Evolutionary conservation across 2,888 invertebrate genomes (phyloP), one percentile per base, ranked within the genome.

Genomic region (Diarsia dahlii): DNA sequence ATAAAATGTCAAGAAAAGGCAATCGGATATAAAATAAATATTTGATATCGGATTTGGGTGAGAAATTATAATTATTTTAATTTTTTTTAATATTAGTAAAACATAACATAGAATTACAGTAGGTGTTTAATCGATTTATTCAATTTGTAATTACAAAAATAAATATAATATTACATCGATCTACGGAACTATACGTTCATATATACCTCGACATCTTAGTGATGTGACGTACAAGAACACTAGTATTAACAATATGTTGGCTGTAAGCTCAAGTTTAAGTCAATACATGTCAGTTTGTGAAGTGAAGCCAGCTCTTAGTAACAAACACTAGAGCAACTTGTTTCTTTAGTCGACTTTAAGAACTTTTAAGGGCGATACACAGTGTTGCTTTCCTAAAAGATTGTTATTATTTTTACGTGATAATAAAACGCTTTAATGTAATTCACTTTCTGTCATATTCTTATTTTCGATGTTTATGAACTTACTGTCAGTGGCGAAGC

Each of bases 311-410:
- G 70, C 46, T 66, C 46, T 52, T 23, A 72, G 56, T 52, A 63
- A 56, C 50, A 78, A 78, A 70, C 45, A 70, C 63, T 81, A 34
- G n/a, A 74, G 58, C 34, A 71, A 83, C 67, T 82, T 63, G 69
- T 65, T 80, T 72, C 63, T 60, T 73, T 45, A 67, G 63, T 45
- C 54, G 6, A 50, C 39, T 73, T 73, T 45, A 54, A 68, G 23
- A 64, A 81, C 69, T 46, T 62, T 66, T 52, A 45, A 60, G 68
- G 71, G 54, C 64, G 48, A 45, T 56, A 71, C n/a, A 56, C 28
- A 23, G 18, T 34, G 34, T 34, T 20, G 34, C 1, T 62, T 28
- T 54, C 9, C 23, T 39, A 20, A 39, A 0, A 6, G 62, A 13
- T 15, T 23, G 15, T 28, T 58, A 15, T 15, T 8, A 28, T 28